Evolutionary conservation across 2,113 vertebrate genomes (phyloP), one percentile per base, ranked within the genome.

Genomic region (Oplegnathus fasciatus): DNA sequence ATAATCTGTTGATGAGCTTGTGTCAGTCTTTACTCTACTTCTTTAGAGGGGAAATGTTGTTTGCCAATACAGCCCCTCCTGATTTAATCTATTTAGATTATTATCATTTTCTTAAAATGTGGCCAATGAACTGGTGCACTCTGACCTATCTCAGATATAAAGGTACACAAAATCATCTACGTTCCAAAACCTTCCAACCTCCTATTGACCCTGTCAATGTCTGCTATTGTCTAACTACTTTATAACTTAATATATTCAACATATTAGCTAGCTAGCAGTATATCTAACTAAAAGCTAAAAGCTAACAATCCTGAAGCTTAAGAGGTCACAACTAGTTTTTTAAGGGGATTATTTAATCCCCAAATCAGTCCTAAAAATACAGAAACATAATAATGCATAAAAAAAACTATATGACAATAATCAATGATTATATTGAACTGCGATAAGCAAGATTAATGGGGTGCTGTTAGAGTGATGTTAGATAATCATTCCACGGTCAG

Each of bases 401-500:
- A 14, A n/a, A 5, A 48, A 26, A 58, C 62, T 46, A 42, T 70
- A 15, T 58, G 24, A 66, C 1, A 73, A 67, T 75, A 58, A 58
- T 75, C 20, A 62, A 13, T 82, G 57, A 69, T 74, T 72, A 15
- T 15, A 54, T 77, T 87, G 50, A 75, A 44, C 15, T 65, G 86
- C 48, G 64, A 60, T 68, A 91, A 90, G 93, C 89, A 87, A 85
- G 66, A 84, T 90, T 88, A 86, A 93, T 92, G 77, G 67, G 58
- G 44, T 75, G 72, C 32, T 8, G 4, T 77, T 89, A 78, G 42
- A 7, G 61, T 82, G 69, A 86, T 91, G 90, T 91, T 85, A 93
- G 81, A 83, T 79, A 84, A 89, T 93, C 73, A 92, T 93, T 92
- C 86, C 81, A 76, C 26, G 73, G 82, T 85, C 67, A 89, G 90